Conservation (phyloP, 2,888 invertebrate genomes). For the Diarsia rubi region DNA sequence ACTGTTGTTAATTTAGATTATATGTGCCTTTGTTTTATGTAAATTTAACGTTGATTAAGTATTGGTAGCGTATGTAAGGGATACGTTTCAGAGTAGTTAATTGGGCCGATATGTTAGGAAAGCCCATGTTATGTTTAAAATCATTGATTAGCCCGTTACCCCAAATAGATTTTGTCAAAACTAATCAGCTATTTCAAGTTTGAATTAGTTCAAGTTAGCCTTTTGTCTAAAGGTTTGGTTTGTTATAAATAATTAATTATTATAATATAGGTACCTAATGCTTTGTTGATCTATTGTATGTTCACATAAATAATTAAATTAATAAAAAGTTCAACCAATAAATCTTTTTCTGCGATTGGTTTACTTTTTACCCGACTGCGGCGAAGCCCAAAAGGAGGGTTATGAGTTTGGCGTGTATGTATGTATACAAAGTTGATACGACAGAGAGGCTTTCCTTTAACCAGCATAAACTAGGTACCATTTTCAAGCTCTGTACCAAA, state of each 20-base stretch:
- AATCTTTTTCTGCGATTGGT: not conserved
- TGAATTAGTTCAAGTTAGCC: not conserved
- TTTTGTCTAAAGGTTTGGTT: not conserved
- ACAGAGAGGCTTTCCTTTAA: no score
- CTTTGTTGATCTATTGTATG: not conserved
- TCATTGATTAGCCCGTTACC: constrained; percentile 26
- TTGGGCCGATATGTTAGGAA: constrained; percentile 40
- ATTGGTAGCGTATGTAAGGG: constrained; percentile 42
- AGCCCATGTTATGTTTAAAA: constrained; percentile 25
- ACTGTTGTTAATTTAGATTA: constrained; percentile 67
- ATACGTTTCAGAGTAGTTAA: constrained; percentile 36
- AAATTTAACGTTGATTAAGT: constrained; percentile 61
- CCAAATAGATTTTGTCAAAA: not conserved
- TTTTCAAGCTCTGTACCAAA: no score
- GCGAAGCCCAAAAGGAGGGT: no score
- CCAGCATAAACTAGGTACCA: no score
- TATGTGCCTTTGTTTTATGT: constrained; percentile 64
- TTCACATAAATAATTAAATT: not conserved
- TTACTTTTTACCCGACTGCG: not conserved
- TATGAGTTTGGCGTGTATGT: no score
- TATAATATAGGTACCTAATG: not conserved
- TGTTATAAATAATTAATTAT: not conserved
- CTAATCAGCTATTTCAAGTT: not conserved
- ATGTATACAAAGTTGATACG: no score
- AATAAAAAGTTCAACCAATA: not conserved